Percentiles rank a stretch among this genome's conserved stretches.
phyloP scores from a whole-genome alignment of 1,140 invertebrate genomes.

The Ceratosolen solmsi region DNA sequence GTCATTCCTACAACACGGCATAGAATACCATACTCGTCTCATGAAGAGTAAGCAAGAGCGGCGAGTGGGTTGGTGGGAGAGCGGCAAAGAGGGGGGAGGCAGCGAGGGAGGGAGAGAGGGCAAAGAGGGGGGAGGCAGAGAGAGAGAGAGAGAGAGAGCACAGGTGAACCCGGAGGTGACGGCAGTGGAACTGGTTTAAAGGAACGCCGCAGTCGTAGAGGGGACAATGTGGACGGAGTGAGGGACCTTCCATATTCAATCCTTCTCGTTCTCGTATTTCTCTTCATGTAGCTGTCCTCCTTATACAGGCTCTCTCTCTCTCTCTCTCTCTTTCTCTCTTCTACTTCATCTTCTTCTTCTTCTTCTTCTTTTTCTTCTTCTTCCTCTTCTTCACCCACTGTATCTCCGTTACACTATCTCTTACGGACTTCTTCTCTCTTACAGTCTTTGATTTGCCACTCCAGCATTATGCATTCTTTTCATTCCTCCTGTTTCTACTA shows the following conservation, averaged over 20 bases:
- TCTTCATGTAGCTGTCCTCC: neutral
- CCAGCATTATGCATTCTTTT: slow-evolving; percentile 29
- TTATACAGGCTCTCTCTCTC: neutral
- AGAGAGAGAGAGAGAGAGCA: slow-evolving; percentile 44
- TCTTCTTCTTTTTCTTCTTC: neutral
- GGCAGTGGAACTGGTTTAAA: slow-evolving; percentile 48
- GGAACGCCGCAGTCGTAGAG: slow-evolving; percentile 26
- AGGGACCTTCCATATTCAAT: slow-evolving; percentile 31
- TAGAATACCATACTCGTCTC: neutral
- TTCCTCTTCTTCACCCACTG: neutral
- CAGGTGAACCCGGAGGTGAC: slow-evolving; percentile 51
- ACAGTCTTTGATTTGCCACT: neutral
- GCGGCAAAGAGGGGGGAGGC: neutral
- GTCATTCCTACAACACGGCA: neutral
- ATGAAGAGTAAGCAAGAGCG: neutral
- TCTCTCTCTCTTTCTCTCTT: neutral
- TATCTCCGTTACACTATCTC: neutral
- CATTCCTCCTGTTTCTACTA: neutral
- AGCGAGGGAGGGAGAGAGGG: neutral
- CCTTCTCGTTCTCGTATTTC: neutral
- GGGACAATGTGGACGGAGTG: slow-evolving; percentile 21
- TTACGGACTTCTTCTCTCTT: neutral
- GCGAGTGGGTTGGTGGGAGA: neutral
- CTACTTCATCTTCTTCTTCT: neutral
- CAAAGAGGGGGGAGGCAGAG: neutral